phyloP scores from a whole-genome alignment of 1,140 invertebrate genomes.

The Belonocnema kinseyi region DNA sequence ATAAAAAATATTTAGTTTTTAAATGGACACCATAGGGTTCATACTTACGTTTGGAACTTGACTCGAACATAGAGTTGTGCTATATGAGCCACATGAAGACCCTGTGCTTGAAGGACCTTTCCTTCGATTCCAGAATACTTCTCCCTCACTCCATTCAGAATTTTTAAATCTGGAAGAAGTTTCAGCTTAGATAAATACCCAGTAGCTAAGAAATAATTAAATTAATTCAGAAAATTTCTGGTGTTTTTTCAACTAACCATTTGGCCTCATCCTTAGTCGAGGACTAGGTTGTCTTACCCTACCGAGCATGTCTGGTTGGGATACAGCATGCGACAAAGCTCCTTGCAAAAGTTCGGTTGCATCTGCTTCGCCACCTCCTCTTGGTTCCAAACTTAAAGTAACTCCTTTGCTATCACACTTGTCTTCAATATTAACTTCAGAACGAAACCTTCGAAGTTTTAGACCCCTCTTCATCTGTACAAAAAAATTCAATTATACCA shows the following conservation, averaged over 20 bases:
- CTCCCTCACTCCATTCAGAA: constrained; percentile 62
- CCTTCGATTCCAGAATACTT: constrained; percentile 70
- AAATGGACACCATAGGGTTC: too few species aligned
- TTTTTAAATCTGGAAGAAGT: constrained; percentile 59
- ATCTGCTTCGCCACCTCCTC: constrained; percentile 69
- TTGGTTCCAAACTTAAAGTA: constrained; percentile 66
- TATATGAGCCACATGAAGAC: constrained; percentile 69
- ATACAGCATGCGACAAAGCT: constrained; percentile 70
- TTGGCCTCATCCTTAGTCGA: constrained; percentile 57
- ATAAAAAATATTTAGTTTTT: too few species aligned
- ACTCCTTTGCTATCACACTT: constrained; percentile 63
- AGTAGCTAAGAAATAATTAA: not conserved
- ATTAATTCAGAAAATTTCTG: too few species aligned
- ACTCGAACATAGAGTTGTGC: constrained; percentile 70
- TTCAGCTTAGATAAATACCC: constrained; percentile 22
- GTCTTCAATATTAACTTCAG: constrained; percentile 73
- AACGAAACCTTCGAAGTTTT: constrained; percentile 71
- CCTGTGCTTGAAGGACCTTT: constrained; percentile 71
- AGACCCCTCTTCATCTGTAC: constrained; percentile 70
- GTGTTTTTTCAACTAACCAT: constrained; percentile 48
- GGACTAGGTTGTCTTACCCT: constrained; percentile 65
- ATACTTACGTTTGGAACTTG: constrained; percentile 66
- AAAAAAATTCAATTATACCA: not conserved
- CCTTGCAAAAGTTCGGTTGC: constrained; percentile 70
- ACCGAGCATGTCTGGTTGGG: constrained; percentile 70